A percentile compares a stretch with the other conserved stretches of the same genome.
Evolutionary conservation across 2,797 vertebrate genomes (phyloP).

Genomic region (Macropodus opercularis): DNA sequence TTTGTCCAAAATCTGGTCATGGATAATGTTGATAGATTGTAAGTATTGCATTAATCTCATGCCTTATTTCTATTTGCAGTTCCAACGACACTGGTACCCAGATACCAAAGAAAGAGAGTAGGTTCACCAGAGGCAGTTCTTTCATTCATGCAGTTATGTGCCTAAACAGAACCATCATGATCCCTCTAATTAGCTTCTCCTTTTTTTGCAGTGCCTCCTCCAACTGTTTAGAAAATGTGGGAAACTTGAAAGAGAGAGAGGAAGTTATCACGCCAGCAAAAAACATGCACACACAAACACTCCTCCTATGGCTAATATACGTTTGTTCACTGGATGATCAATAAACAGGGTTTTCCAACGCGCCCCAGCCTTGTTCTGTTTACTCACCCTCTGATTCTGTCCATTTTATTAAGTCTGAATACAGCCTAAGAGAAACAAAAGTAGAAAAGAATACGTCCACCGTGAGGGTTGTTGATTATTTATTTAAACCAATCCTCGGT

Average conservation of each 20-base stretch:
- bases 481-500: too few species aligned
- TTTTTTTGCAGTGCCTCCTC: conserved; percentile 75
- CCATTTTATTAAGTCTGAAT: not conserved
- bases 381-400: conserved; percentile 1
- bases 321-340: conserved; percentile 26
- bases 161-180: not conserved
- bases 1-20: conserved; percentile 21
- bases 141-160: not conserved
- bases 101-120: conserved; percentile 82
- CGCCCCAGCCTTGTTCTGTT: conserved; percentile 2
- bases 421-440: not conserved
- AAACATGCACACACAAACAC: conserved; percentile 14
- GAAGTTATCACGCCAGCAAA: conserved; percentile 17
- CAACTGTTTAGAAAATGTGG: conserved; percentile 74
- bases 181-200: conserved; percentile 1
- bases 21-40: not conserved
- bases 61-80: conserved; percentile 39
- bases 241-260: conserved; percentile 16
- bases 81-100: conserved; percentile 74
- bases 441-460: not conserved
- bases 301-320: conserved; percentile 30
- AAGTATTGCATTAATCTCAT: not conserved
- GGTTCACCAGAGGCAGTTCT: not conserved
- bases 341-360: conserved; percentile 32
- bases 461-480: too few species aligned